Percentiles rank a stretch among this genome's conserved stretches.
phyloP scores from a whole-genome alignment of 1,140 invertebrate species.

The Euglossa dilemma region DNA sequence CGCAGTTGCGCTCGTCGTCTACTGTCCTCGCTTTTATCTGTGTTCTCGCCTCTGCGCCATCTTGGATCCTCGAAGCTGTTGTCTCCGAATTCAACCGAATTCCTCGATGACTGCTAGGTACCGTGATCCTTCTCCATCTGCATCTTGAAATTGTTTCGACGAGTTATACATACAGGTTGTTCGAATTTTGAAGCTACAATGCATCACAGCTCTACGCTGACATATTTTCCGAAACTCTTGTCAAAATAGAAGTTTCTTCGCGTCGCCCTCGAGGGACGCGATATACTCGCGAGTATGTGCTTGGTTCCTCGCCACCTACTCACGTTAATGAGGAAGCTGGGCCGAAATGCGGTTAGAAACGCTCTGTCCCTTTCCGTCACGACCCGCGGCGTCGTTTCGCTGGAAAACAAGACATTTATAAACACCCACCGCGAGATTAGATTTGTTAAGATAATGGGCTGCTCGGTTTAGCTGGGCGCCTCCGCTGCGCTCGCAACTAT shows the following conservation, averaged over 20 bases:
- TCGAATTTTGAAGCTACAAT: too few species aligned
- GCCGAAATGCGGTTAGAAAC: slow-evolving; percentile 47
- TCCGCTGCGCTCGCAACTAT: slow-evolving; percentile 56
- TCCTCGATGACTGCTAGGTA: not conserved
- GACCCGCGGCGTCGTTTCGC: slow-evolving; percentile 62
- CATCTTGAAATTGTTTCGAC: too few species aligned
- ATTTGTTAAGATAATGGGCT: slow-evolving; percentile 83
- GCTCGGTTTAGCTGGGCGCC: slow-evolving; percentile 71
- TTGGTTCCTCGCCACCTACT: slow-evolving; percentile 27
- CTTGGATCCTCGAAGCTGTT: not conserved
- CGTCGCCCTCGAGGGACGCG: not conserved
- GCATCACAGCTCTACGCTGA: not conserved
- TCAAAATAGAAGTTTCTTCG: not conserved
- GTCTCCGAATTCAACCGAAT: slow-evolving; percentile 3
- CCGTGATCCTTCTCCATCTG: not conserved
- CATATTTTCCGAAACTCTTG: not conserved
- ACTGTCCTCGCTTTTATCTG: slow-evolving; percentile 32
- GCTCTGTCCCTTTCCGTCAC: slow-evolving; percentile 39
- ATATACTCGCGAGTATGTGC: not conserved
- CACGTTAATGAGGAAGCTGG: slow-evolving; percentile 41
- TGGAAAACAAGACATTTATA: slow-evolving; percentile 83
- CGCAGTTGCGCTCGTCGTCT: slow-evolving; percentile 50
- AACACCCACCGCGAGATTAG: slow-evolving; percentile 82
- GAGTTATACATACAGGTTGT: not conserved
- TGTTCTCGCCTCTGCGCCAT: slow-evolving; percentile 3